These are phyloP conservation scores for Puffinus mauretanicus DNA, from an alignment of 2,113 vertebrate genomes.

Conservation along the genomic window DNA sequence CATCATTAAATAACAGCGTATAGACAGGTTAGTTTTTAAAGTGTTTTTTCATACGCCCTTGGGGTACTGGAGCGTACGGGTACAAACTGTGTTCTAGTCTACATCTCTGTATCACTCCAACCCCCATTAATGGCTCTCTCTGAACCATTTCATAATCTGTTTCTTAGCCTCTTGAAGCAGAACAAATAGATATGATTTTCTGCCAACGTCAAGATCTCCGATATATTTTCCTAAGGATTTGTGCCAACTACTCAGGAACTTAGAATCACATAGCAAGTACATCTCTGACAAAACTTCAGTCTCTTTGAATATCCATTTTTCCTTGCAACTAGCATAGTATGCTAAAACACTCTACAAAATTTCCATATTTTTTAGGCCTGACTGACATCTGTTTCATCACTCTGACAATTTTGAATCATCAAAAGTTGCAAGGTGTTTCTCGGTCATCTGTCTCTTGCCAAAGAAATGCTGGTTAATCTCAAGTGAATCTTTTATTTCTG, in stretches of 20 bases:
- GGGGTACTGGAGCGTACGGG: background rate
- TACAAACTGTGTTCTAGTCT: background rate
- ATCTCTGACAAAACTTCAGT: background rate
- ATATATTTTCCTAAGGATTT: background rate
- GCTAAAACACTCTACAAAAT: background rate
- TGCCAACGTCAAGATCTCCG: background rate
- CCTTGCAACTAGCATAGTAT: background rate
- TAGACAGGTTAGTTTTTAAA: background rate
- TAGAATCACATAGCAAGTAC: background rate
- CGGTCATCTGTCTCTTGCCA: background rate
- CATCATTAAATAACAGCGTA: background rate
- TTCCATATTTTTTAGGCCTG: background rate
- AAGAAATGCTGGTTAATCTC: background rate
- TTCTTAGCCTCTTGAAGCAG: background rate
- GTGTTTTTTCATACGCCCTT: background rate
- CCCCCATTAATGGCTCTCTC: background rate
- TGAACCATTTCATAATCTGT: background rate
- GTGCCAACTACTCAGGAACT: background rate
- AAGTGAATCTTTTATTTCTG: background rate
- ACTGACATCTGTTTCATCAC: background rate
- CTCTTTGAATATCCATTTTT: background rate
- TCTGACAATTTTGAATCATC: background rate
- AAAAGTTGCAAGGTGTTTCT: background rate
- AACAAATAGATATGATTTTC: background rate
- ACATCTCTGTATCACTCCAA: background rate